phyloP scores from a whole-genome alignment of 2,888 invertebrate genomes.

The Meiosimyza decipiens region DNA sequence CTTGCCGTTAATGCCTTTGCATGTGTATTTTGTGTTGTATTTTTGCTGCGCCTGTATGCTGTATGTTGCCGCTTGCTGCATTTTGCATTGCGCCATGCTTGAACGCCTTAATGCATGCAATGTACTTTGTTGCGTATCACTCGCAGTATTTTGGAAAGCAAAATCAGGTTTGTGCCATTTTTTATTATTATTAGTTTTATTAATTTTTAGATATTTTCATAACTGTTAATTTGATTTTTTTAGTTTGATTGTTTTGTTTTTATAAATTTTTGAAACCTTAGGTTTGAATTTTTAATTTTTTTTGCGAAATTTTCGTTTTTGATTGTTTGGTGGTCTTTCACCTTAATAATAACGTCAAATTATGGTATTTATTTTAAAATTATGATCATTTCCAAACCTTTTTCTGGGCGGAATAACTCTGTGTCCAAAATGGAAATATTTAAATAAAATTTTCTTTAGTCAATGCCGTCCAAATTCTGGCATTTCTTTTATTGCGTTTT shows the following conservation, averaged over 20 bases:
- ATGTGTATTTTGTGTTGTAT: constrained; percentile 32
- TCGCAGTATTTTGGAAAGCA: constrained; percentile 83
- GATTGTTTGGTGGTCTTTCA: no score
- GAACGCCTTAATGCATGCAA: constrained; percentile 41
- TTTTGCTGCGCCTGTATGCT: constrained; percentile 40
- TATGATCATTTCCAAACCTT: no score
- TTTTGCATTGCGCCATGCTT: constrained; percentile 42
- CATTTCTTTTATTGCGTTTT: no score
- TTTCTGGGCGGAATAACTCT: no score
- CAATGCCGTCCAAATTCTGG: no score
- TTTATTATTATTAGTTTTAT: constrained; percentile 29
- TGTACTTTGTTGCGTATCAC: constrained; percentile 41
- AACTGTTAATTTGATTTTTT: constrained; percentile 25
- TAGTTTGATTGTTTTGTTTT: constrained; percentile 20
- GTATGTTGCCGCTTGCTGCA: constrained; percentile 33
- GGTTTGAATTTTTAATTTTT: not conserved
- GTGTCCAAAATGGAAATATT: no score
- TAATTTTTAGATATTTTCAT: constrained; percentile 26
- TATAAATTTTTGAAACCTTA: no score
- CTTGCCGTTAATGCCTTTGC: constrained; percentile 28
- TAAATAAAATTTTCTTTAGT: no score
- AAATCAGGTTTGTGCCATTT: constrained; percentile 77
- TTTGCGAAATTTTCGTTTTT: not conserved
- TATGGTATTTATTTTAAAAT: no score
- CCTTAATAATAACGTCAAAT: no score